phyloP scores from a whole-genome alignment of 2,797 vertebrate species.

The Hydrolagus colliei region DNA sequence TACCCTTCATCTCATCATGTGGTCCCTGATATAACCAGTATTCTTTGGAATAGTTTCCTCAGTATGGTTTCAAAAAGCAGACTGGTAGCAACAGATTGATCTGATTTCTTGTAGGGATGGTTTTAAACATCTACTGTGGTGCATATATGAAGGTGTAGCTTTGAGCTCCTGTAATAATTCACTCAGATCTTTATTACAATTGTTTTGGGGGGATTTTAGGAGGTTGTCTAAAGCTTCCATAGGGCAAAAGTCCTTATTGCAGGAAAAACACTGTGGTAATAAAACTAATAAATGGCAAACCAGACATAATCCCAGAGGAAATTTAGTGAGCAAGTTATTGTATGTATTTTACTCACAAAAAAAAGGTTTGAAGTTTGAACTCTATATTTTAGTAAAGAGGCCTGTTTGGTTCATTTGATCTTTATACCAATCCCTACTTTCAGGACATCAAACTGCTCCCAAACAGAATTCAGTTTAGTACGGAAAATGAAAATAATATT shows the following conservation, averaged over 20 bases:
- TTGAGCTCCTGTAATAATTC: background rate
- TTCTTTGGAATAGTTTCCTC: background rate
- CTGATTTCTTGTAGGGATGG: background rate
- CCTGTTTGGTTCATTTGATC: background rate
- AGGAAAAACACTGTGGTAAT: background rate
- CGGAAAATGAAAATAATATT: no score
- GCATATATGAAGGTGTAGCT: background rate
- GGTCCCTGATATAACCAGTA: background rate
- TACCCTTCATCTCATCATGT: no score
- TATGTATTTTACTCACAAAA: background rate
- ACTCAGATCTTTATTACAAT: background rate
- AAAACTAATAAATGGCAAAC: background rate
- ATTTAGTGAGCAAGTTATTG: background rate
- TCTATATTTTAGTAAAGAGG: background rate
- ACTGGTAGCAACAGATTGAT: background rate
- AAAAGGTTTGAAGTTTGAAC: background rate
- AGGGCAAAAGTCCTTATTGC: background rate
- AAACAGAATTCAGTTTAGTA: no score
- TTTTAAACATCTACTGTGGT: background rate
- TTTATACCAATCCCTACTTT: no score
- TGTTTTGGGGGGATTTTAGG: background rate
- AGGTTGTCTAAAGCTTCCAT: background rate
- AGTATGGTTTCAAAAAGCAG: background rate
- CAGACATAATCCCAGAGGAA: background rate
- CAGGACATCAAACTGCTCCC: no score